Percentiles rank a stretch among this genome's conserved stretches.
These are phyloP conservation scores for Dryococelus australis DNA, from an alignment of 2,888 invertebrate species.

Conservation along the genomic window DNA sequence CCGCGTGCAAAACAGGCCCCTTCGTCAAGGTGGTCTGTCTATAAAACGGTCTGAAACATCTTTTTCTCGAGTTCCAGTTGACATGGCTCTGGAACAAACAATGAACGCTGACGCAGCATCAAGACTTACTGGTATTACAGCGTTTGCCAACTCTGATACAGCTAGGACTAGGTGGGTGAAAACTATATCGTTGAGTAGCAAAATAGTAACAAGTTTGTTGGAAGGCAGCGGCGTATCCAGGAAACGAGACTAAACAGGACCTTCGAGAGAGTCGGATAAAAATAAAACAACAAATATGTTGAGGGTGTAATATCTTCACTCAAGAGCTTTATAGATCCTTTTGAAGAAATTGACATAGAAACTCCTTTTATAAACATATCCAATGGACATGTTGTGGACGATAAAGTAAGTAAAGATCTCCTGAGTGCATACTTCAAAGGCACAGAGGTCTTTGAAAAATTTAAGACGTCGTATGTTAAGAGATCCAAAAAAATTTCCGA, in stretches of 20 bases:
- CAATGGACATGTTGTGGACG: slow-evolving; percentile 20
- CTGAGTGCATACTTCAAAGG: slow-evolving; percentile 21
- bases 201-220: slow-evolving; percentile 28
- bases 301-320: slow-evolving; percentile 17
- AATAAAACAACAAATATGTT: slow-evolving; percentile 18
- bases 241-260: slow-evolving; percentile 18
- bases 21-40: slow-evolving; percentile 20
- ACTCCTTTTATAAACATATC: neutral
- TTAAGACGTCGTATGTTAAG: slow-evolving; percentile 20
- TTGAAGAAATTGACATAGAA: slow-evolving; percentile 25
- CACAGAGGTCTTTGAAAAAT: neutral
- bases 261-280: neutral
- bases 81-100: slow-evolving; percentile 23
- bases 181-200: slow-evolving; percentile 22
- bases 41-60: neutral
- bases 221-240: neutral
- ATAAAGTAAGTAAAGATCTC: slow-evolving; percentile 13
- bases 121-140: slow-evolving; percentile 25
- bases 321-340: too few relatives aligned
- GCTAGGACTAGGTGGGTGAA: neutral
- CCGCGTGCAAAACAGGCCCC: slow-evolving; percentile 11
- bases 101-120: slow-evolving; percentile 23
- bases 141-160: slow-evolving; percentile 22
- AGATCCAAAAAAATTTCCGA: neutral
- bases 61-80: slow-evolving; percentile 7